phyloP scores from a whole-genome alignment of 1,140 invertebrate genomes.

The Rhyzopertha dominica region DNA sequence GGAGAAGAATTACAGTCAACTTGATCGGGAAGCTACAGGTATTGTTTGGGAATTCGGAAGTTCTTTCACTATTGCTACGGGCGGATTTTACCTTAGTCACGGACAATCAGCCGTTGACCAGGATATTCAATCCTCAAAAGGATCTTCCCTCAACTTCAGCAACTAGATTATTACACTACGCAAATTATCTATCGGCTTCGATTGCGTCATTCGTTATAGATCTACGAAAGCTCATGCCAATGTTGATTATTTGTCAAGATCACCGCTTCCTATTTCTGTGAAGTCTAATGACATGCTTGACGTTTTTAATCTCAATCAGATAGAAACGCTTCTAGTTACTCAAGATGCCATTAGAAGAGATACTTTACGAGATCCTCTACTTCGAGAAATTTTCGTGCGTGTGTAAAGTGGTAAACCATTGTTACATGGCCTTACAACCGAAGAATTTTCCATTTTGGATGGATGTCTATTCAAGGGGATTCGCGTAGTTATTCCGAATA shows the following conservation, averaged over 20 bases:
- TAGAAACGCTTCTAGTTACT: conserved; percentile 18
- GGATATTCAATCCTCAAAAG: conserved; percentile 11
- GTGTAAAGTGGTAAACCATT: no score
- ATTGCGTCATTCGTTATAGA: no score
- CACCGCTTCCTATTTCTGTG: no score
- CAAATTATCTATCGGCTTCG: conserved; percentile 9
- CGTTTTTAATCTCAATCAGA: conserved; percentile 5
- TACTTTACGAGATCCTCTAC: conserved; percentile 11
- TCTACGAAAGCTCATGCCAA: conserved; percentile 14
- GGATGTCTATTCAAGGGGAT: conserved; percentile 32
- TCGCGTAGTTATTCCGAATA: conserved; percentile 42
- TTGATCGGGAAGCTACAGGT: conserved; percentile 45
- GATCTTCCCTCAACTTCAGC: conserved; percentile 15
- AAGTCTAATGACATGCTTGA: conserved; percentile 8
- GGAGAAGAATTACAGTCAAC: conserved; percentile 43
- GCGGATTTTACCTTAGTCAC: conserved; percentile 6
- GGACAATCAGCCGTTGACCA: conserved; percentile 6
- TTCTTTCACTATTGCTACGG: conserved; percentile 4
- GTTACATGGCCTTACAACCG: conserved; percentile 12
- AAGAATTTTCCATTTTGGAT: conserved; percentile 26
- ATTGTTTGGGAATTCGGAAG: no score
- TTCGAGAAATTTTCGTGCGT: conserved; percentile 18
- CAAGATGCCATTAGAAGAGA: conserved; percentile 15
- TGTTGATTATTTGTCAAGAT: conserved; percentile 35
- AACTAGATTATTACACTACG: conserved; percentile 11